phyloP scores from a whole-genome alignment of 2,113 vertebrate genomes.

The Pteronura brasiliensis region DNA sequence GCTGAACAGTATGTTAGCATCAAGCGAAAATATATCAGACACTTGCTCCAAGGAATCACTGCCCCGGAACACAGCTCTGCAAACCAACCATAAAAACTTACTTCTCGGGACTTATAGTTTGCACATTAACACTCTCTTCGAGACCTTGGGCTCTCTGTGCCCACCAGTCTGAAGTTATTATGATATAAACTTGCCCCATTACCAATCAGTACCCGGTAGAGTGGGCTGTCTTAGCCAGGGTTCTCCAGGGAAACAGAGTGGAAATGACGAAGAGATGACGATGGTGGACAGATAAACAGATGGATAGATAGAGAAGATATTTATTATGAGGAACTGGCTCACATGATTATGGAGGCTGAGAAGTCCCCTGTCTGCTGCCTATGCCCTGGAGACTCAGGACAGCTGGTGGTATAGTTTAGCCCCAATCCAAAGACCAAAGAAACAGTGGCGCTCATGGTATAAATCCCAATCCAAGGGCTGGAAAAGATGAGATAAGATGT shows the following conservation, averaged over 20 bases:
- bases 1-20: not conserved
- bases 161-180: not conserved
- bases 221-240: not conserved
- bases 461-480: not conserved
- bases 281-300: not conserved
- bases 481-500: not conserved
- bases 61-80: not conserved
- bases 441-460: too few species aligned
- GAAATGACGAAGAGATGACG: not conserved
- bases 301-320: not conserved
- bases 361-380: not conserved
- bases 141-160: not conserved
- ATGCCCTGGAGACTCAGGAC: not conserved
- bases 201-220: too few species aligned
- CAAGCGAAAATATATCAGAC: not conserved
- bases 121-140: not conserved
- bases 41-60: not conserved
- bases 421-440: not conserved
- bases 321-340: not conserved
- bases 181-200: not conserved
- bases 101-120: not conserved
- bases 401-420: not conserved
- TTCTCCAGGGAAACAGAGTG: not conserved
- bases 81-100: not conserved
- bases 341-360: not conserved